These are phyloP conservation scores for Gadus macrocephalus DNA, from an alignment of 2,113 vertebrate species.

Conservation along the genomic window DNA sequence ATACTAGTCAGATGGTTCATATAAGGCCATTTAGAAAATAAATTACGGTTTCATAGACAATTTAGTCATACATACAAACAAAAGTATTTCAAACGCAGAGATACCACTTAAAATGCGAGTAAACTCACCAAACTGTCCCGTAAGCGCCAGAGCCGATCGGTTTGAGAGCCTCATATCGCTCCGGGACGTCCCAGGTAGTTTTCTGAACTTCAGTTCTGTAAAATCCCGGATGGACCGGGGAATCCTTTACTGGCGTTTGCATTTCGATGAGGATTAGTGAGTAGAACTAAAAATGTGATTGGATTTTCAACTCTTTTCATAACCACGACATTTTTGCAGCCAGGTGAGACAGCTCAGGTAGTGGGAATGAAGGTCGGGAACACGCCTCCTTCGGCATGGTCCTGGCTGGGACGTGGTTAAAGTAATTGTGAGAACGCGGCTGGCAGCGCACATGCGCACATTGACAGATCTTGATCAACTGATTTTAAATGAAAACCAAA, in stretches of 20 bases:
- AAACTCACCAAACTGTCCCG: conserved; percentile 75
- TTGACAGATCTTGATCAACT: too few relatives aligned
- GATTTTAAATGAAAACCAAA: too few relatives aligned
- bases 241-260: conserved; percentile 42
- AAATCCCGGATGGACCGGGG: conserved; percentile 61
- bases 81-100: not conserved
- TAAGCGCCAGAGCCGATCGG: conserved; percentile 74
- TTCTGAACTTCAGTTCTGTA: conserved; percentile 70
- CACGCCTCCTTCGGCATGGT: not conserved
- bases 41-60: too few relatives aligned
- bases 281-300: not conserved
- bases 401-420: not conserved
- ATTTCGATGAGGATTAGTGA: conserved; percentile 15
- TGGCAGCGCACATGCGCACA: too few relatives aligned
- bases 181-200: conserved; percentile 73
- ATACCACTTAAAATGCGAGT: not conserved
- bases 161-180: conserved; percentile 60
- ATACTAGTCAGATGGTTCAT: too few relatives aligned
- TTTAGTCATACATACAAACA: too few relatives aligned
- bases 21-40: too few relatives aligned
- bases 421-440: not conserved
- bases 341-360: not conserved
- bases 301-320: not conserved
- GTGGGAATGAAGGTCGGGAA: not conserved
- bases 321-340: not conserved